Conservation (phyloP, 2,113 vertebrate genomes). For the Pogona vitticeps region DNA sequence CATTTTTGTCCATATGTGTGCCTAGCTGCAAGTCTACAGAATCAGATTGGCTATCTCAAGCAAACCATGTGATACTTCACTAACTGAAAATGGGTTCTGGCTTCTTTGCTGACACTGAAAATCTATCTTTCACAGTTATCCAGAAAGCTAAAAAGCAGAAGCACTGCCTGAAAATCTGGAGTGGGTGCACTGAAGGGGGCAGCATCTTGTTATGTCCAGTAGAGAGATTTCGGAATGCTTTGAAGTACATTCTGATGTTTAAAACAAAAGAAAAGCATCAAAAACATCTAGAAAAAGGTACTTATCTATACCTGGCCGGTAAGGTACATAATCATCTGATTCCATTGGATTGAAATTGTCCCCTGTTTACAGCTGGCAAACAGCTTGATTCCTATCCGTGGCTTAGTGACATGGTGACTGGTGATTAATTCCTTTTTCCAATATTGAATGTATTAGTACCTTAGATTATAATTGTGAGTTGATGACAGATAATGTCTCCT, state of each 20-base stretch:
- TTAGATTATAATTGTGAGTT: background rate
- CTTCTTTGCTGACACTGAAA: background rate
- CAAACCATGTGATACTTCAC: constrained; percentile 6
- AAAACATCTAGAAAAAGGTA: constrained; percentile 90
- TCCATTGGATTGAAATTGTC: background rate
- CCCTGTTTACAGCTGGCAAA: background rate
- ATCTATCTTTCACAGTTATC: constrained; percentile 77
- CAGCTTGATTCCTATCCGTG: background rate
- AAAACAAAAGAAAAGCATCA: constrained; percentile 88
- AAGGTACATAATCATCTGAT: rapidly evolving
- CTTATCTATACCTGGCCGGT: rapidly evolving
- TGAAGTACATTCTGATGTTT: constrained; percentile 82
- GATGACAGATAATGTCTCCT: background rate
- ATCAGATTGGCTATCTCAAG: background rate
- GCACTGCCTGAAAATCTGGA: constrained; percentile 85
- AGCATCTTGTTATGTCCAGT: constrained; percentile 78
- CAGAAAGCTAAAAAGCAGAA: constrained; percentile 80
- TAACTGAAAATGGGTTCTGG: background rate
- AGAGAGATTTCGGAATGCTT: constrained; percentile 73
- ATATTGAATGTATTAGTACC: background rate
- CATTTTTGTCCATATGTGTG: background rate
- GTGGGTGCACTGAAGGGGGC: constrained; percentile 75
- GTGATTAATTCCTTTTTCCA: background rate
- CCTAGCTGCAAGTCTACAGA: background rate
- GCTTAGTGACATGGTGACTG: background rate